Base-by-base conservation (phyloP, 2,113 vertebrate species). In the Notiomystis cincta region DNA sequence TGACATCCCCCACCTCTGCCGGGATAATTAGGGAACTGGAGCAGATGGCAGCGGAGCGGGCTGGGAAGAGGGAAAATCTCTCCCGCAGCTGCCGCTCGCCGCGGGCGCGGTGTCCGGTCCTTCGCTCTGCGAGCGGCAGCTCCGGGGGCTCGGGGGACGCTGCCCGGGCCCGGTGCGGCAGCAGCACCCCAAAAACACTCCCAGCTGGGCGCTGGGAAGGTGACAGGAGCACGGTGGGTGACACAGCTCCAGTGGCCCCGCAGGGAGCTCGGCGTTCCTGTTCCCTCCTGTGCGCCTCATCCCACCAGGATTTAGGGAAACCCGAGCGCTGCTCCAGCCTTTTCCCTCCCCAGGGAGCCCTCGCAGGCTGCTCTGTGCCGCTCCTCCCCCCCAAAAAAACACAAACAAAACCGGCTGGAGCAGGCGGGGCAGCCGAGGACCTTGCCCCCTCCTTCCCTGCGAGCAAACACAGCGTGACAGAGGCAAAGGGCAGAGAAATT, bases 151-250 rank as follows among this genome's bases (percentile, higher is more conserved):
- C 21, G 40, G 4, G 15, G 27, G 33, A 18, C 70, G 33, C 31
- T 47, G 75, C 50, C 2, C 4, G 38, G 28, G 23, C 51, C n/a
- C 17, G 61, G 25, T 19, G 44, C 70, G 42, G 51, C 13, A 1
- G 2, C n/a, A 33, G 0, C 37, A 12, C 10, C 54, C 50, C 58
- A 69, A 6, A 23, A 25, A 31, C 9, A 0, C 37, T 21, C 64
- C 28, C 9, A 6, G 24, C 27, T n/a, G 23, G 16, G 13, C 3
- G 37, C 57, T 22, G 64, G 31, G 18, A 8, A 31, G 38, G 47
- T 18, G 28, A 18, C 38, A 25, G 6, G 0, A 20, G 17, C 15
- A 4, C 13, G 0, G 0, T 0, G 33, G 48, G 53, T 7, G 38
- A 70, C 14, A 2, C 3, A 42, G 58, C 22, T 27, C 14, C 1